Percentiles rank a stretch among this genome's conserved stretches.
Evolutionary conservation across 2,113 vertebrate species (phyloP).

Genomic region (Oryzias javanicus): DNA sequence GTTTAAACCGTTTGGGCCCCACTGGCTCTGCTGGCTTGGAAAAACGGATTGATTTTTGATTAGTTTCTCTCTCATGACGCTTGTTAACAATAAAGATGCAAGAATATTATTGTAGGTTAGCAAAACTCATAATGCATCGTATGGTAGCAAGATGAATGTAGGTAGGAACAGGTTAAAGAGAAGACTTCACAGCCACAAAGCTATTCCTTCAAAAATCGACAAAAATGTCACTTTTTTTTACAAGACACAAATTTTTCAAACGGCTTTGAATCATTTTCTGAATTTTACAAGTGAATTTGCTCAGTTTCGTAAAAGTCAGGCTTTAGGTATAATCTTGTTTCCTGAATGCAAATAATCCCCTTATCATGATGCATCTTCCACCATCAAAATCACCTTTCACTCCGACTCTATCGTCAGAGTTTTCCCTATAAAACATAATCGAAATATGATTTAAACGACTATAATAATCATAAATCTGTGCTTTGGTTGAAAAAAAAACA

Average conservation of each 20-base stretch:
- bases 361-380: neutral
- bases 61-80: neutral
- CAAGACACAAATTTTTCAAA: neutral
- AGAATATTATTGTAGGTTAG: neutral
- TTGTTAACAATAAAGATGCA: neutral
- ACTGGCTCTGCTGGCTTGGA: neutral
- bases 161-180: too few relatives aligned
- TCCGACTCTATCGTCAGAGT: too few relatives aligned
- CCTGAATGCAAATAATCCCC: neutral
- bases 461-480: constrained; percentile 16
- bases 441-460: too few relatives aligned
- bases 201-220: neutral
- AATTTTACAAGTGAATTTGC: neutral
- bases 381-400: too few relatives aligned
- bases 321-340: neutral
- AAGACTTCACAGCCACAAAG: neutral
- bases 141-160: too few relatives aligned
- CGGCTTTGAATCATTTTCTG: neutral
- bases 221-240: neutral
- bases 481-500: constrained; percentile 66
- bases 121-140: neutral
- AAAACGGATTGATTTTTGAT: neutral
- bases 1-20: too few relatives aligned
- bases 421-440: too few relatives aligned
- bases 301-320: neutral